Percentiles rank a stretch among this genome's conserved stretches.
Evolutionary conservation across 1,140 invertebrate species (phyloP).

Genomic region (Drosophila equinoxialis): DNA sequence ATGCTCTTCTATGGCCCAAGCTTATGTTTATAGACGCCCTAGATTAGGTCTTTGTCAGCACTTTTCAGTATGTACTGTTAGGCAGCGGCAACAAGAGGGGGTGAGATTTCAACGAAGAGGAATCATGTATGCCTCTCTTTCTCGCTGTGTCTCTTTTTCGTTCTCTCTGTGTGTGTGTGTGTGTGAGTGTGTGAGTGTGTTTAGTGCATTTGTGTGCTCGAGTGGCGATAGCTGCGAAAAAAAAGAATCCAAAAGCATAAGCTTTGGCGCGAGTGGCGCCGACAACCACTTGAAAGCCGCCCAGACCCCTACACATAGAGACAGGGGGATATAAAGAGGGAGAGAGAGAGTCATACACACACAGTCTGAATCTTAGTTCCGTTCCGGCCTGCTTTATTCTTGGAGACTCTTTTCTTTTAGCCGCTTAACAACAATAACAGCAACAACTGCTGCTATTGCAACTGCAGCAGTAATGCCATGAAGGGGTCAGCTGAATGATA

Average conservation of each 20-base stretch:
- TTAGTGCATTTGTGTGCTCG: constrained; percentile 63
- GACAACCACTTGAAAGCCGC: constrained; percentile 39
- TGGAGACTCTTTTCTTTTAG: constrained; percentile 2
- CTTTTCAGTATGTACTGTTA: constrained; percentile 67
- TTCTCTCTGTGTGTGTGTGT: constrained; percentile 6
- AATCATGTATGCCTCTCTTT: constrained; percentile 14
- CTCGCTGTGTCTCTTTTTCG: background rate
- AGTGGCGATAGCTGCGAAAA: constrained; percentile 75
- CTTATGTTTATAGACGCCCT: constrained; percentile 80
- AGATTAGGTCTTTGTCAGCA: constrained; percentile 81
- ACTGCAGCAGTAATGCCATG: too few relatives aligned
- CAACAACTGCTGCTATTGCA: background rate
- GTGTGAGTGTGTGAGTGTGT: constrained; percentile 17
- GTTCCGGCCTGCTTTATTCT: constrained; percentile 13
- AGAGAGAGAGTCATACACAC: background rate
- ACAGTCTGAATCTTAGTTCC: constrained; percentile 4
- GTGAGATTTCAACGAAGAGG: background rate
- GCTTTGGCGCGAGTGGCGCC: constrained; percentile 70
- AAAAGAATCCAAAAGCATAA: constrained; percentile 69
- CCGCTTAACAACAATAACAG: constrained; percentile 8
- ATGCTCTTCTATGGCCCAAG: constrained; percentile 36
- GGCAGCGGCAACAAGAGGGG: constrained; percentile 22
- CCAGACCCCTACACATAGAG: background rate
- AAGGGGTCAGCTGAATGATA: too few relatives aligned
- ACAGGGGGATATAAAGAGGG: background rate